A percentile compares a stretch with the other conserved stretches of the same genome.
Evolutionary conservation across 2,888 invertebrate genomes (phyloP).

Genomic region (Lycophotia porphyrea): DNA sequence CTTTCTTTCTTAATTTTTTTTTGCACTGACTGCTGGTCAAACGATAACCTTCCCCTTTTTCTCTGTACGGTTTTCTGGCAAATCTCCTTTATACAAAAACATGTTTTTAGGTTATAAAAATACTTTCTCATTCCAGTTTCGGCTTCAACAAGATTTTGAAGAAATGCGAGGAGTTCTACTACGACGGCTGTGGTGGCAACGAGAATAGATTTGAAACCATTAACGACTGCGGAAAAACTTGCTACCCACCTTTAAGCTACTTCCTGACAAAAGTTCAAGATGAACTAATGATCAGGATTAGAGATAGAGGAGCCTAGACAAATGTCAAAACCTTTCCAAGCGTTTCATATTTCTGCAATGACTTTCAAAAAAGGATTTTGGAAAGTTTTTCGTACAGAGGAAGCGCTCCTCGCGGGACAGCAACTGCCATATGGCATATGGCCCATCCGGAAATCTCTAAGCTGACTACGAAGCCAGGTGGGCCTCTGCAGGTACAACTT

Average conservation of each 20-base stretch:
- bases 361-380: not conserved
- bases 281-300: not conserved
- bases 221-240: constrained; percentile 13
- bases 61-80: not conserved
- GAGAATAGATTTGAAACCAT: constrained; percentile 14
- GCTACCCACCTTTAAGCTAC: constrained; percentile 20
- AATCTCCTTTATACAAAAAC: too few species aligned
- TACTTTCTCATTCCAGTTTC: constrained; percentile 16
- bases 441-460: not conserved
- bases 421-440: not conserved
- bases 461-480: not conserved
- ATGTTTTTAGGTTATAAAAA: not conserved
- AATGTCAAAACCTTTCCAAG: not conserved
- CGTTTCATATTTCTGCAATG: not conserved
- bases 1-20: too few species aligned
- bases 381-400: not conserved
- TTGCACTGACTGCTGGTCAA: too few species aligned
- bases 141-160: constrained; percentile 11
- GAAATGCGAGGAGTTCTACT: constrained; percentile 19
- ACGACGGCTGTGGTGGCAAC: constrained; percentile 26
- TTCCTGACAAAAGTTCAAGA: constrained; percentile 16
- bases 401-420: not conserved
- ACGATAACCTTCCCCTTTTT: too few species aligned
- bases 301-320: not conserved
- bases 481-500: not conserved